Evolutionary conservation across 2,113 vertebrate genomes (phyloP), one percentile per base, ranked within the genome.

Genomic region (Corvus hawaiiensis): DNA sequence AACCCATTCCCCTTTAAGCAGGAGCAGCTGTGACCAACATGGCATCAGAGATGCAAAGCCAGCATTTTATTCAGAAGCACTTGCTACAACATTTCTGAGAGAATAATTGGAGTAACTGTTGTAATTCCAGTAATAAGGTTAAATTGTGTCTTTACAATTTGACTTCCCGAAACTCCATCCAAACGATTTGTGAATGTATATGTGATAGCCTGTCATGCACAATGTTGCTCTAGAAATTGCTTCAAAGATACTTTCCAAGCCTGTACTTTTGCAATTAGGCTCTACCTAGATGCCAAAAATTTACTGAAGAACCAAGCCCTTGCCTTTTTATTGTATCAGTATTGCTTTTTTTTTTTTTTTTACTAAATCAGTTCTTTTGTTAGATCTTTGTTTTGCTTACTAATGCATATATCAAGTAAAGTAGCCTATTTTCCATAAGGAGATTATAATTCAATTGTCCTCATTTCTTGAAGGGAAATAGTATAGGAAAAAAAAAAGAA

Each of bases 1-100:
- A 94, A 62, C 67, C 48, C 82, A 92, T 76, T 90, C 80, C 49
- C 78, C 79, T 92, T 77, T 81, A 93, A 95, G 82, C 74, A 62
- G 69, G 77, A 95, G 89, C 91, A 94, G 89, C 92, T 96, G 94
- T 32, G 81, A 63, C 78, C 58, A 74, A 22, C 39, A 4, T 1
- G 10, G 68, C 48, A 82, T 1, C 2, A 80, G 90, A 51, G 55
- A 51, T 1, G 6, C 75, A 80, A 84, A 82, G 43, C 19, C n/a
- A 93, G 32, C 43, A 37, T 90, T 91, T 92, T 30, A 69, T 24
- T 78, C 15, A 0, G 4, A 71, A 62, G 69, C 52, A 26, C 81
- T 85, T 94, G 56, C 87, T 84, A 56, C 77, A 32, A 48, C 18
- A 4, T 66, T 87, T 90, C 48, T 61, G 84, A 75, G 58, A 52